These are phyloP conservation scores for Leptinotarsa peninsularis DNA, from an alignment of 2,888 invertebrate species.

Conservation along the genomic window DNA sequence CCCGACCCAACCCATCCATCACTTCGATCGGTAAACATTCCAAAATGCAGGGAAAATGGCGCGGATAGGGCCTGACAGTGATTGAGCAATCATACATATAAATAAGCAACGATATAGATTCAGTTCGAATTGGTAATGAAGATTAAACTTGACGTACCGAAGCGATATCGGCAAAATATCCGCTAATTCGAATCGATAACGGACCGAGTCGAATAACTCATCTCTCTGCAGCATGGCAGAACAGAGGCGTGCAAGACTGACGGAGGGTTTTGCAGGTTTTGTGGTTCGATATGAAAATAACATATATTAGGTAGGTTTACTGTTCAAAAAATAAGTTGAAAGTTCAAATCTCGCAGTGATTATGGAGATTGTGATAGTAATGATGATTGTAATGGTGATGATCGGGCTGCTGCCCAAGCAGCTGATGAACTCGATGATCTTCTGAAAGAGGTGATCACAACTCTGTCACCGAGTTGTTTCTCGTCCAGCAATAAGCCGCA, in stretches of 20 bases:
- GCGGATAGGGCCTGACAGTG: constrained; percentile 15
- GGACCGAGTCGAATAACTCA: constrained; percentile 12
- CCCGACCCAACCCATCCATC: constrained; percentile 6
- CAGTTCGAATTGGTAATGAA: constrained; percentile 14
- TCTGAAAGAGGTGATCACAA: too few relatives aligned
- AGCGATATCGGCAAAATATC: constrained; percentile 16
- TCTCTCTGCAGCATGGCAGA: not conserved
- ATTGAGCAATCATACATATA: constrained; percentile 17
- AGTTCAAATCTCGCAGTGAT: too few relatives aligned
- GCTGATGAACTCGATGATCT: too few relatives aligned
- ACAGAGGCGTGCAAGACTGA: not conserved
- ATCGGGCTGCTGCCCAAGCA: too few relatives aligned
- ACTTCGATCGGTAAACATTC: not conserved
- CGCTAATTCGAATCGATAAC: constrained; percentile 18
- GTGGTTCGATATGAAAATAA: too few relatives aligned
- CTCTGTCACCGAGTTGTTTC: too few relatives aligned
- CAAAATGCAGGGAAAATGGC: not conserved
- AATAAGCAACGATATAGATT: constrained; percentile 18
- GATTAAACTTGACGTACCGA: constrained; percentile 16
- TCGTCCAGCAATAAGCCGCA: too few relatives aligned
- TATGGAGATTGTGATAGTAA: too few relatives aligned
- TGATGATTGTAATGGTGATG: too few relatives aligned
- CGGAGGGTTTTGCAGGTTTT: not conserved
- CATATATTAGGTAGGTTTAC: too few relatives aligned
- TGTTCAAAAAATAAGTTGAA: too few relatives aligned